Base-by-base conservation (phyloP, 2,888 invertebrate species). In the Cerastis leucographa region DNA sequence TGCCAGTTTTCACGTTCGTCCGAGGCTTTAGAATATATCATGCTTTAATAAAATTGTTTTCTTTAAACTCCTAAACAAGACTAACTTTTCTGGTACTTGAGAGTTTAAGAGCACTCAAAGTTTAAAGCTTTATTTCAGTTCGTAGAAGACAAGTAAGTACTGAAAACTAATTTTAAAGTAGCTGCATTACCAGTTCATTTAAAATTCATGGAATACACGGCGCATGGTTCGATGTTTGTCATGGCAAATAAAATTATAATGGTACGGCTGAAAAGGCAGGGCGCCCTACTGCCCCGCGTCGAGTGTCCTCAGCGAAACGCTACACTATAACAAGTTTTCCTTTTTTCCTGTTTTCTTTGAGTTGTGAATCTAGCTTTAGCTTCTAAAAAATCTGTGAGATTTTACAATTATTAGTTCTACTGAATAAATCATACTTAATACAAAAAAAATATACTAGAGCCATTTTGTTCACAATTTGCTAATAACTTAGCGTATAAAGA, bases 51-150 rank as follows among this genome's bases (percentile, higher is more conserved):
- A 76, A 74, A 74, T 77, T 80, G 66, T 80, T 79, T 80, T 75
- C 68, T 77, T 79, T 74, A 73, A 86, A 78, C 78, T 74, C 54
- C 49, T 76, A 65, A 78, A 83, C 49, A 82, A 80, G 65, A 62
- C 62, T 61, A 69, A 85, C 84, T 75, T 83, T 81, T 74, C 29
- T 69, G 78, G 72, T 78, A 71, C 73, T 77, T 78, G 82, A 72
- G 67, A 80, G 64, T 85, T 78, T 81, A 74, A 69, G 70, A 81
- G 78, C 74, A 73, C 78, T 83, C 71, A 73, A 83, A 88, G 78
- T 78, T 69, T 81, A 78, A 86, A 81, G 76, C 69, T 86, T 81
- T 78, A 76, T 75, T 86, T 78, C 64, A 78, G 77, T 81, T 61
- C 74, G 62, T 66, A 80, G 78, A 75, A 78, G 71, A 78, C 80